Conservation (phyloP, 2,113 vertebrate genomes). For the Rhea americana region DNA sequence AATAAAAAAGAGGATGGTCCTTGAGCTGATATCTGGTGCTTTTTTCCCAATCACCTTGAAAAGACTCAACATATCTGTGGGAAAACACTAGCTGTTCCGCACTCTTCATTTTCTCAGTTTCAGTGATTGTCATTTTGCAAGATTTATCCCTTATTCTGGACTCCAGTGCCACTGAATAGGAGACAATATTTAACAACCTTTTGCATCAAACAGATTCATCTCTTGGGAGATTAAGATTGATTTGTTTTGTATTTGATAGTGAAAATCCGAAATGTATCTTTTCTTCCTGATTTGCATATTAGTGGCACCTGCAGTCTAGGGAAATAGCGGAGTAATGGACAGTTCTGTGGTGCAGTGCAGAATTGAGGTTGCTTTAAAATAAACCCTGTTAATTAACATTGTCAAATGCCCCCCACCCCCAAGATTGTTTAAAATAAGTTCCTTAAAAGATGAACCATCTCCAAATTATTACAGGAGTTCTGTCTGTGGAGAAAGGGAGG, state of each 20-base stretch:
- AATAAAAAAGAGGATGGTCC: background rate
- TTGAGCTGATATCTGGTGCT: background rate
- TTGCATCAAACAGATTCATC: slow-evolving; percentile 28
- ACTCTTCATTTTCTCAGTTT: background rate
- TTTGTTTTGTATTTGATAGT: slow-evolving; percentile 24
- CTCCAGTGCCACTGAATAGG: background rate
- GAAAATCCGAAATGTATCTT: background rate
- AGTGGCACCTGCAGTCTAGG: background rate
- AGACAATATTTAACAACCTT: slow-evolving; percentile 3
- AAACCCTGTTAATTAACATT: background rate
- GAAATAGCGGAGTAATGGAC: background rate
- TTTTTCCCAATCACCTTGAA: background rate
- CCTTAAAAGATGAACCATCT: background rate
- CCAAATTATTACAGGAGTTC: background rate
- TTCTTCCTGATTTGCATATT: background rate
- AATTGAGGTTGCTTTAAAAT: background rate
- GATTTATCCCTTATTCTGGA: background rate
- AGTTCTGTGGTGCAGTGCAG: background rate
- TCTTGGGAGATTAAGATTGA: slow-evolving; percentile 41
- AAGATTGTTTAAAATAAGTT: background rate
- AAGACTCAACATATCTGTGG: background rate
- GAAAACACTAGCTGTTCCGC: background rate
- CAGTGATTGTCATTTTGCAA: background rate
- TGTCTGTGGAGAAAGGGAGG: background rate
- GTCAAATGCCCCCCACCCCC: too few relatives aligned